A percentile compares a stretch with the other conserved stretches of the same genome.
Conservation (phyloP, 2,888 invertebrate genomes). For the Xanthia togata region DNA sequence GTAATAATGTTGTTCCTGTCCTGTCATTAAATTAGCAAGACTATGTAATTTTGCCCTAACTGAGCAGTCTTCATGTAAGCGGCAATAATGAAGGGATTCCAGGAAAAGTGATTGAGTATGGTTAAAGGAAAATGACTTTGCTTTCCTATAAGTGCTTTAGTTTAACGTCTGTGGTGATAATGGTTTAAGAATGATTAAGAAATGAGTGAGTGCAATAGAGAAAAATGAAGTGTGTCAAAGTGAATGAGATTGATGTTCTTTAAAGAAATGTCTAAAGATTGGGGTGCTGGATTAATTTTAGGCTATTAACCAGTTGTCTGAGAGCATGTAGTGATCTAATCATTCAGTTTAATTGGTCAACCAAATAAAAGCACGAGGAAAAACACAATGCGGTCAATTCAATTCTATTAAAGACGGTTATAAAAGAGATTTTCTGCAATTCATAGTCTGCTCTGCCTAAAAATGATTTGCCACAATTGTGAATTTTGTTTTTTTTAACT, state of each 20-base stretch:
- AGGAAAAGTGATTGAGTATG: slow-evolving; percentile 1
- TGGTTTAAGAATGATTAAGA: neutral
- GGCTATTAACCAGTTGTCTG: slow-evolving; percentile 22
- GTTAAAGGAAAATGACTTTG: neutral
- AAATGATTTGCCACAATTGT: neutral
- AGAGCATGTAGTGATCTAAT: slow-evolving; percentile 28
- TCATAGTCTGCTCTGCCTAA: neutral
- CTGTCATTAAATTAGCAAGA: slow-evolving; percentile 5
- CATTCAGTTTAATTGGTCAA: slow-evolving; percentile 43
- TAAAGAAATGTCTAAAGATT: slow-evolving; percentile 15
- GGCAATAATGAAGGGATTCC: neutral
- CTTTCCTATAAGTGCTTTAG: neutral
- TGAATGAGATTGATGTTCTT: slow-evolving; percentile 36
- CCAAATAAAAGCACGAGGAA: neutral
- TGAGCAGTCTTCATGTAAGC: neutral
- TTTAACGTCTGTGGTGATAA: neutral
- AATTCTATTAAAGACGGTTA: neutral
- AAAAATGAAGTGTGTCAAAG: slow-evolving; percentile 12
- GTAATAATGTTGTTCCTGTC: slow-evolving; percentile 5
- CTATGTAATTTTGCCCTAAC: slow-evolving; percentile 6
- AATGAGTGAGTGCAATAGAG: slow-evolving; percentile 25
- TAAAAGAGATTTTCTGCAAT: neutral
- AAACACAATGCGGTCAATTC: slow-evolving; percentile 11
- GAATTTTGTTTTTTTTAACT: neutral
- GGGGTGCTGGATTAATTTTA: slow-evolving; percentile 18